Conservation (phyloP, 2,888 invertebrate species). For the Drosophila nr. perissopoda region DNA sequence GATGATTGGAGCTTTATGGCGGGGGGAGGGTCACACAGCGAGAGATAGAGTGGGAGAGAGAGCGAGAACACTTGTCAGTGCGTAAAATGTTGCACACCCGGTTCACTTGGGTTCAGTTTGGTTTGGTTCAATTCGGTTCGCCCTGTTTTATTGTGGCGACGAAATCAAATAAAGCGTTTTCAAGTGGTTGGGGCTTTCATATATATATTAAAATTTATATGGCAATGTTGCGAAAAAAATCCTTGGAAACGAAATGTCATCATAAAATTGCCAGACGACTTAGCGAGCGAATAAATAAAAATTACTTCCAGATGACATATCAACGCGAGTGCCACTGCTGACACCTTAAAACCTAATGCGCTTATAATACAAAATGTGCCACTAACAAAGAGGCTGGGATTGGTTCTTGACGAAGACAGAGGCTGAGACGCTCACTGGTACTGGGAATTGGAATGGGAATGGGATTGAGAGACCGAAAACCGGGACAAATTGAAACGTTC, state of each 20-base stretch:
- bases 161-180: slow-evolving; percentile 78
- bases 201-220: slow-evolving; percentile 75
- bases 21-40: background rate
- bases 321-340: slow-evolving; percentile 76
- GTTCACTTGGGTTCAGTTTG: slow-evolving; percentile 9
- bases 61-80: slow-evolving; percentile 55
- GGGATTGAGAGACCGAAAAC: slow-evolving; percentile 34
- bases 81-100: slow-evolving; percentile 56
- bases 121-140: slow-evolving; percentile 3
- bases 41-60: background rate
- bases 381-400: slow-evolving; percentile 25
- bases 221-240: slow-evolving; percentile 71
- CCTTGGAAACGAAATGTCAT: slow-evolving; percentile 79
- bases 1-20: slow-evolving; percentile 36
- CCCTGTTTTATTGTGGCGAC: slow-evolving; percentile 73
- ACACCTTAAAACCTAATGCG: slow-evolving; percentile 81
- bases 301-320: slow-evolving; percentile 81
- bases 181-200: slow-evolving; percentile 38
- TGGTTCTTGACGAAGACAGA: background rate
- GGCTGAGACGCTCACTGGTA: background rate
- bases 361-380: slow-evolving; percentile 79
- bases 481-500: slow-evolving; percentile 49
- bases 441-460: background rate
- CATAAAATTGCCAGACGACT: slow-evolving; percentile 80
- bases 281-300: slow-evolving; percentile 78